Conservation (phyloP, 2,797 vertebrate genomes). For the Coranthus polyacanthus region DNA sequence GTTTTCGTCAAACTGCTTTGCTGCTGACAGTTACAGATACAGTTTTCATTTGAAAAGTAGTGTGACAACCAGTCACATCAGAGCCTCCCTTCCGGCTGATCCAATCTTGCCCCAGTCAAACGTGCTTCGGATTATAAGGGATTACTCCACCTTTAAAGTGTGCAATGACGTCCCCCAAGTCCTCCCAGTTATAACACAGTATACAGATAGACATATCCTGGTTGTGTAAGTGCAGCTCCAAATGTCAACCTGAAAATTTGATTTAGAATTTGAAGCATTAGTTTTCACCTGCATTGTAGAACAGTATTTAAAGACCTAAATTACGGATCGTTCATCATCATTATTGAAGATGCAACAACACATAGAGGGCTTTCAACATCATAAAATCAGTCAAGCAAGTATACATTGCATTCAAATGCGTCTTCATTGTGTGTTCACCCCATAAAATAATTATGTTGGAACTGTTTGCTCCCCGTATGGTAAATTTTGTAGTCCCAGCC, state of each 20-base stretch:
- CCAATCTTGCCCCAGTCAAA: too few relatives aligned
- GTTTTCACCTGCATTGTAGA: background rate
- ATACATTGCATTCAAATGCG: constrained; percentile 3
- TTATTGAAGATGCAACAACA: too few relatives aligned
- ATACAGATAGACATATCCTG: background rate
- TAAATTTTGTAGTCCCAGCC: constrained; percentile 33
- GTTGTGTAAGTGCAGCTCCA: too few relatives aligned
- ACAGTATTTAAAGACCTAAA: too few relatives aligned
- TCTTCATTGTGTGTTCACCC: constrained; percentile 1
- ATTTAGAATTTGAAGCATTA: background rate
- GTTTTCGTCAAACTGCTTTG: too few relatives aligned
- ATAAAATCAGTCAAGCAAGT: background rate
- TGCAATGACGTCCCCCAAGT: background rate
- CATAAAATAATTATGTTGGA: constrained; percentile 31
- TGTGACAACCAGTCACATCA: too few relatives aligned
- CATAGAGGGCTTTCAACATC: too few relatives aligned
- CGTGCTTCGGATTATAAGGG: too few relatives aligned
- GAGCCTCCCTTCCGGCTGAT: too few relatives aligned
- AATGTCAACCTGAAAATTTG: background rate
- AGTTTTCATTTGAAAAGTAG: too few relatives aligned
- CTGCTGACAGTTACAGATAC: too few relatives aligned
- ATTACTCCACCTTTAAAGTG: background rate
- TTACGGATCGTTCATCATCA: too few relatives aligned
- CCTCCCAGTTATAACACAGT: background rate
- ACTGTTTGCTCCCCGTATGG: constrained; percentile 13